Percentiles rank a stretch among this genome's conserved stretches.
Conservation (phyloP, 2,113 vertebrate genomes). For the Harpagus bidentatus region DNA sequence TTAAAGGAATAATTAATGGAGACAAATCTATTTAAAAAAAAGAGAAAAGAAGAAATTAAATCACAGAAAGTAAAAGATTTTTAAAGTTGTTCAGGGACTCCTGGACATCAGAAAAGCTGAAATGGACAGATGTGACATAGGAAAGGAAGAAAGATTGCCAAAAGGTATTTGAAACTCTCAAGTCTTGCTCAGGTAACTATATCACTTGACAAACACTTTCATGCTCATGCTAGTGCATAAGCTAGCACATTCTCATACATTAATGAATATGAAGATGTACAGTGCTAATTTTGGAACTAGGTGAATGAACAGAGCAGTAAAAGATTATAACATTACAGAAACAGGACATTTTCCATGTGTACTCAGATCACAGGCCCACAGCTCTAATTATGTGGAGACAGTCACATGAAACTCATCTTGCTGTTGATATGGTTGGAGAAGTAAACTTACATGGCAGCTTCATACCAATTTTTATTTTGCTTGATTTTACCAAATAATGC, state of each 20-base stretch:
- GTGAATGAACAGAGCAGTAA: not conserved
- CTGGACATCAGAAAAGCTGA: not conserved
- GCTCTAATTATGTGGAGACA: not conserved
- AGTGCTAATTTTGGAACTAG: not conserved
- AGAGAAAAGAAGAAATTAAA: not conserved
- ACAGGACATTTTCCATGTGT: not conserved
- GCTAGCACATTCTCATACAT: not conserved
- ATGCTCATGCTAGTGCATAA: not conserved
- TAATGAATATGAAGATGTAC: not conserved
- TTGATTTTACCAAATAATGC: not conserved
- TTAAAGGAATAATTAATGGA: not conserved
- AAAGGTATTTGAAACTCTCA: not conserved
- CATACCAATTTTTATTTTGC: not conserved
- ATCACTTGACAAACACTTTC: not conserved
- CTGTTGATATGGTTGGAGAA: not conserved
- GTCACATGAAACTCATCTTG: not conserved
- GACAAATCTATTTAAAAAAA: not conserved
- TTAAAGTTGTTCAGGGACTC: not conserved
- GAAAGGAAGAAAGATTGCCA: not conserved
- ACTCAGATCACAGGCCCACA: not conserved
- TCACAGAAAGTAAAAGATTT: not conserved
- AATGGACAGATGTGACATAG: not conserved
- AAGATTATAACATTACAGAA: not conserved
- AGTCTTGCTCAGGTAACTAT: not conserved
- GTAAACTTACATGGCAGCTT: not conserved